phyloP scores from a whole-genome alignment of 2,888 invertebrate species.

The Trichacis sp. region DNA sequence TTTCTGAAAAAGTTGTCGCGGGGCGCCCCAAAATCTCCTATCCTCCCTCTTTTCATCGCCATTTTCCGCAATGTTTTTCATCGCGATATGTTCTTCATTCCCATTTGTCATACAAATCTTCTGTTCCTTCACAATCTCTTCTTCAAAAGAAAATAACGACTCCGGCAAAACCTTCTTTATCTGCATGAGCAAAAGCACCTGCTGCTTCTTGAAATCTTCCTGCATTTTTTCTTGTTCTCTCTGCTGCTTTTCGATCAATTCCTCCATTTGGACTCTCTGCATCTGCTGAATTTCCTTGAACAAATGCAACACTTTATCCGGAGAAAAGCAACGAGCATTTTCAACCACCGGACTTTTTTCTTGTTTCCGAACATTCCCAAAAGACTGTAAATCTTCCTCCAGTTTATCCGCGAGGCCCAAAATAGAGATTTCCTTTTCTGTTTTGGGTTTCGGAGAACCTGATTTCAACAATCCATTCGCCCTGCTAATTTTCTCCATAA shows the following conservation, averaged over 20 bases:
- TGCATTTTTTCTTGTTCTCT: constrained; percentile 75
- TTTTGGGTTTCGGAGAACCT: constrained; percentile 7
- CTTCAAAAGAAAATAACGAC: constrained; percentile 42
- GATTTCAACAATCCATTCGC: constrained; percentile 32
- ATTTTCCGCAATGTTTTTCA: constrained; percentile 15
- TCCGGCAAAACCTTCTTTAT: constrained; percentile 65
- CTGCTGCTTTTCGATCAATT: constrained; percentile 75
- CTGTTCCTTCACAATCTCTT: constrained; percentile 16
- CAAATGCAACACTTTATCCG: constrained; percentile 58
- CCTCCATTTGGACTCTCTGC: constrained; percentile 76
- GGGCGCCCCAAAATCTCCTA: constrained; percentile 38
- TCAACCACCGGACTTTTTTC: constrained; percentile 18
- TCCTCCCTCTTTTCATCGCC: constrained; percentile 11
- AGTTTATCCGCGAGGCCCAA: constrained; percentile 46
- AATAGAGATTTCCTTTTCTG: constrained; percentile 35
- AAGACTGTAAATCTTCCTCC: constrained; percentile 49
- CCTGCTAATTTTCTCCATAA: constrained; percentile 25
- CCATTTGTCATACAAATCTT: constrained; percentile 29
- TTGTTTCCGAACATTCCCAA: constrained; percentile 32
- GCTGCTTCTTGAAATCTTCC: constrained; percentile 77
- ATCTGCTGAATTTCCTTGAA: constrained; percentile 73
- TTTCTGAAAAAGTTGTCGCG: constrained; percentile 53
- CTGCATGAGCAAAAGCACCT: constrained; percentile 72
- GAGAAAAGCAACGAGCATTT: constrained; percentile 53
- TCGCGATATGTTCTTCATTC: constrained; percentile 26